Conservation (phyloP, 2,113 vertebrate species). For the Tachysurus vachellii region DNA sequence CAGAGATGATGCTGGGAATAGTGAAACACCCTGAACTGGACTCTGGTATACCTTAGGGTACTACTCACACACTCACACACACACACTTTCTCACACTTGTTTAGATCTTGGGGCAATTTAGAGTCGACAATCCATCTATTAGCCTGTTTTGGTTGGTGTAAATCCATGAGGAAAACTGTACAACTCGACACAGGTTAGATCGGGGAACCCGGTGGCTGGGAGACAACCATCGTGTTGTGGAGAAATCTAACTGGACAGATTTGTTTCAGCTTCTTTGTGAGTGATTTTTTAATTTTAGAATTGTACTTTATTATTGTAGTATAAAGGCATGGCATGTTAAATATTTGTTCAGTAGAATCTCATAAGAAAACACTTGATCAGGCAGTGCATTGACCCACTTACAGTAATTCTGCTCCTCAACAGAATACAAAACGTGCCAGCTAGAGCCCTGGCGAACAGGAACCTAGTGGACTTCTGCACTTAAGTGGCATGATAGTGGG, state of each 20-base stretch:
- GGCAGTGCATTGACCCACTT: conserved; percentile 44
- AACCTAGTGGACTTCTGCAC: conserved; percentile 8
- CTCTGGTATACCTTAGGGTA: neutral
- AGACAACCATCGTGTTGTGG: neutral
- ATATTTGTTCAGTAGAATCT: neutral
- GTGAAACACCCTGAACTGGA: neutral
- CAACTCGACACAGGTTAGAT: neutral
- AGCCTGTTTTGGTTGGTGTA: neutral
- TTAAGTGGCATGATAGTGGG: conserved; percentile 37
- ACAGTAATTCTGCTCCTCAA: conserved; percentile 7
- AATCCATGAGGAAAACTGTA: neutral
- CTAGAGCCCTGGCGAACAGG: conserved; percentile 16
- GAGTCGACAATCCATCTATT: neutral
- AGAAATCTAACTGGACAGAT: neutral
- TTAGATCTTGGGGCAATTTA: neutral
- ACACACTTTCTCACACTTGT: neutral
- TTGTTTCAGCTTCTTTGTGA: neutral
- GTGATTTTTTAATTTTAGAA: neutral
- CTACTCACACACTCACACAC: no score
- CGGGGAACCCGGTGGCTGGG: neutral
- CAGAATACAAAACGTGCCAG: conserved; percentile 15
- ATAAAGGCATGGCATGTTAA: neutral
- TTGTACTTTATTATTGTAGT: neutral
- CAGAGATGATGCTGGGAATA: neutral
- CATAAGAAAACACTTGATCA: neutral